These are phyloP conservation scores for Crioceris asparagi DNA, from an alignment of 2,888 invertebrate genomes.

Conservation along the genomic window DNA sequence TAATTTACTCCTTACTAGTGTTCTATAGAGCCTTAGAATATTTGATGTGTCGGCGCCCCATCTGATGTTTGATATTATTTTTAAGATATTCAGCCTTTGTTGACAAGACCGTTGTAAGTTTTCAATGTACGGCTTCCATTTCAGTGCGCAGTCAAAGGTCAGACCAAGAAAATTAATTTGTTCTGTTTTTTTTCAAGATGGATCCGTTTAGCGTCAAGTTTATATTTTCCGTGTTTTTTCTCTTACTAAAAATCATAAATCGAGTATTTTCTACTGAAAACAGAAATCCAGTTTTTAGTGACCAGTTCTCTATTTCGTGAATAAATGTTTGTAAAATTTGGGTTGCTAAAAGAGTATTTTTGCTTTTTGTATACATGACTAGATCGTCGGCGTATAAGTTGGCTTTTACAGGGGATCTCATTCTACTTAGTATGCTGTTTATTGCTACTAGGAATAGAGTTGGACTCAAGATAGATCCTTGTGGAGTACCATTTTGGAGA, in stretches of 20 bases:
- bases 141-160: constrained; percentile 3
- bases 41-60: constrained; percentile 5
- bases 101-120: constrained; percentile 1
- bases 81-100: constrained; percentile 1
- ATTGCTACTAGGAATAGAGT: neutral
- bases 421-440: neutral
- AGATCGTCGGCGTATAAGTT: no score
- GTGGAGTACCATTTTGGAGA: no score
- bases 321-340: neutral
- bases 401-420: neutral
- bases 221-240: neutral
- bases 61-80: constrained; percentile 1
- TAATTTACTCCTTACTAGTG: constrained; percentile 1
- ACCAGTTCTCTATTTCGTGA: neutral
- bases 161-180: constrained; percentile 3
- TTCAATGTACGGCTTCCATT: constrained; percentile 3
- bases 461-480: no score
- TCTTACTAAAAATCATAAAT: neutral
- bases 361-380: no score
- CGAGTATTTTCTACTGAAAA: no score
- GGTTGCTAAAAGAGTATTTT: neutral
- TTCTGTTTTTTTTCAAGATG: neutral
- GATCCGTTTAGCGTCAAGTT: neutral
- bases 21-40: constrained; percentile 1
- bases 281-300: no score